These are phyloP conservation scores for Cossypha heuglini DNA, from an alignment of 2,797 vertebrate species.

Conservation along the genomic window DNA sequence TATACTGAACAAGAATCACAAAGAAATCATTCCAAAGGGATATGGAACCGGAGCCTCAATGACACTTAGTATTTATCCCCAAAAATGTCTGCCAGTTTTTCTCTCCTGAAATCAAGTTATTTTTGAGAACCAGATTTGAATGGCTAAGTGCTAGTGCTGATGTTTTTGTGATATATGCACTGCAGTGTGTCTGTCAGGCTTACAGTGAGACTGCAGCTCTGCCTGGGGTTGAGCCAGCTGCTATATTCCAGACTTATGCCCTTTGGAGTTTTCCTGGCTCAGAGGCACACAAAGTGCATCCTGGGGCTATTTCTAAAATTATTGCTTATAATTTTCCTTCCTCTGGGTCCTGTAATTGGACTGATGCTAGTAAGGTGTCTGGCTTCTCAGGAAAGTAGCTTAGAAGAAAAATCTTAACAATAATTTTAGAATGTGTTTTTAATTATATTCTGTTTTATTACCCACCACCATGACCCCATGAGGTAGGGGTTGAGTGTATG, in stretches of 20 bases:
- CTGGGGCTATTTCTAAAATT: constrained; percentile 15
- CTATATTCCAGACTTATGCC: not conserved
- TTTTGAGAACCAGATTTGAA: not conserved
- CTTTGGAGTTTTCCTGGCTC: not conserved
- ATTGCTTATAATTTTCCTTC: constrained; percentile 16
- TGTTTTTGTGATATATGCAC: not conserved
- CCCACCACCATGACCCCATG: not conserved
- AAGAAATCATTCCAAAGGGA: not conserved
- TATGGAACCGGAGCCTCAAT: not conserved
- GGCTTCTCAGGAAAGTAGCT: not conserved
- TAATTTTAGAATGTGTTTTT: not conserved
- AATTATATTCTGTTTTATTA: not conserved
- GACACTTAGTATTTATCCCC: not conserved
- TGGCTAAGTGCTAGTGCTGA: not conserved
- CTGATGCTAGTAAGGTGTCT: not conserved
- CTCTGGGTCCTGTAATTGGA: not conserved
- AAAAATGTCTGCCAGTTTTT: not conserved
- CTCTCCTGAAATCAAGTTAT: not conserved
- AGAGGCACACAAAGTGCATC: not conserved
- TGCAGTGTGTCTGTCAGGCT: not conserved
- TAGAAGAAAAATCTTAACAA: not conserved
- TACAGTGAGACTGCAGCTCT: not conserved
- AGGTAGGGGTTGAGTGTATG: not conserved
- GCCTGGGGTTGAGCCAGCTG: not conserved
- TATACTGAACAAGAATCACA: not conserved